phyloP scores from a whole-genome alignment of 2,797 vertebrate species.

The Ctenopoma multispine region DNA sequence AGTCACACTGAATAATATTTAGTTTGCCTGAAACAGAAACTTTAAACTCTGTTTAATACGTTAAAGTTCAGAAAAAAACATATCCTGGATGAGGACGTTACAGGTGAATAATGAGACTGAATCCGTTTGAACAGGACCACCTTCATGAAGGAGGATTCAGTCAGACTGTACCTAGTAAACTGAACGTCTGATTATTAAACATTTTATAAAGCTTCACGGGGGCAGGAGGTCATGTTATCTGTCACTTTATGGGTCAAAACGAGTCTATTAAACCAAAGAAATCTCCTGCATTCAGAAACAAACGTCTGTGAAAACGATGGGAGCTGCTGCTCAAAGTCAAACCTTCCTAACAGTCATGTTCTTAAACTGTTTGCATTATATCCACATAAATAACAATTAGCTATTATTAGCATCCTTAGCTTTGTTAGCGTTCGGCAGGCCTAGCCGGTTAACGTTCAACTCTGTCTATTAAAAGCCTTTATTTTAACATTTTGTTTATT shows the following conservation, averaged over 20 bases:
- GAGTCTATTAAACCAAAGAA: neutral
- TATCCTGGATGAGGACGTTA: no score
- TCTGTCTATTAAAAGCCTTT: neutral
- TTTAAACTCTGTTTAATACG: no score
- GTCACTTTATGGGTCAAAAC: slow-evolving; percentile 2
- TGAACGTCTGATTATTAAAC: no score
- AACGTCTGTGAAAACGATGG: accelerated
- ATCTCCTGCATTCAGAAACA: neutral
- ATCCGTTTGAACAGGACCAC: no score
- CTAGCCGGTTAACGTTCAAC: slow-evolving; percentile 35
- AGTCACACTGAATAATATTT: no score
- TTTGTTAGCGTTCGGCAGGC: slow-evolving; percentile 62
- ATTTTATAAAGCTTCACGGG: neutral
- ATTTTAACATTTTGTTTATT: neutral
- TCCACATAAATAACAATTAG: slow-evolving; percentile 11
- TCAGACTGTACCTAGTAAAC: no score
- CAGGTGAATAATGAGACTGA: no score
- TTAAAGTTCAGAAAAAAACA: no score
- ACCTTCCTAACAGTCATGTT: neutral
- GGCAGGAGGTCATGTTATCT: neutral
- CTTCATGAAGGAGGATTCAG: no score
- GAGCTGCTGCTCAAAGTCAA: accelerated
- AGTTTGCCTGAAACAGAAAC: no score
- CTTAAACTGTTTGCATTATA: slow-evolving; percentile 30
- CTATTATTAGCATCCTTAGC: slow-evolving; percentile 35